Percentiles rank a stretch among this genome's conserved stretches.
These are phyloP conservation scores for Micrastur ruficollis DNA, from an alignment of 2,797 vertebrate genomes.

Conservation along the genomic window DNA sequence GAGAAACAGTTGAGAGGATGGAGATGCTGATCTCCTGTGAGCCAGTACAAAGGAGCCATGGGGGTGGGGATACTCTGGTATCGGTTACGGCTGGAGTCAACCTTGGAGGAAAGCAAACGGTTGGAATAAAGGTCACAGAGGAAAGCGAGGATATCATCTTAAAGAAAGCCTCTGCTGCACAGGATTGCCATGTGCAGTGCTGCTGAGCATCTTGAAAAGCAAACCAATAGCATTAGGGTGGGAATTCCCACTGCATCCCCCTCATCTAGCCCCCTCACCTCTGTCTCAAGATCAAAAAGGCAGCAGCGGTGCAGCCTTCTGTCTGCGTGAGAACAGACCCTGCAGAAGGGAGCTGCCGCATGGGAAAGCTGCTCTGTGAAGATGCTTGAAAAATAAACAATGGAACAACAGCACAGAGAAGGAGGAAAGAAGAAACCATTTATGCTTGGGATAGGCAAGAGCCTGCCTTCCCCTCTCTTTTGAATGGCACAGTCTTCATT, in stretches of 20 bases:
- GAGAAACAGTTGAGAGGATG: not conserved
- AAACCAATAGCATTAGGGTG: not conserved
- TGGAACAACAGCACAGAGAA: not conserved
- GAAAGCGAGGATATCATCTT: not conserved
- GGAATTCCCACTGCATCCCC: constrained; percentile 31
- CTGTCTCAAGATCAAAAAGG: constrained; percentile 34
- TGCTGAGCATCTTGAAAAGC: constrained; percentile 23
- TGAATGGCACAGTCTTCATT: not conserved
- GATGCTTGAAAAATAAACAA: constrained; percentile 31
- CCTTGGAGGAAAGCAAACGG: not conserved
- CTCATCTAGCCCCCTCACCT: constrained; percentile 28
- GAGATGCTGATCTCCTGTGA: not conserved
- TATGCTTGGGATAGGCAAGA: not conserved
- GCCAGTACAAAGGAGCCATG: not conserved
- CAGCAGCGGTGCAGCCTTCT: constrained; percentile 6
- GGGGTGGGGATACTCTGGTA: not conserved
- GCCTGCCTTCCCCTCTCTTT: not conserved
- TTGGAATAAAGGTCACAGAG: constrained; percentile 12
- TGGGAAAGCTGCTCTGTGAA: constrained; percentile 31
- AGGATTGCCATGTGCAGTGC: not conserved
- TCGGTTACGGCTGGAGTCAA: not conserved
- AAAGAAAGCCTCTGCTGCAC: not conserved
- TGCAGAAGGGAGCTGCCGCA: not conserved
- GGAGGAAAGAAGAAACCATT: not conserved
- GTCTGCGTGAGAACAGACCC: not conserved